phyloP scores from a whole-genome alignment of 2,888 invertebrate genomes.

The Deroplatys truncata region DNA sequence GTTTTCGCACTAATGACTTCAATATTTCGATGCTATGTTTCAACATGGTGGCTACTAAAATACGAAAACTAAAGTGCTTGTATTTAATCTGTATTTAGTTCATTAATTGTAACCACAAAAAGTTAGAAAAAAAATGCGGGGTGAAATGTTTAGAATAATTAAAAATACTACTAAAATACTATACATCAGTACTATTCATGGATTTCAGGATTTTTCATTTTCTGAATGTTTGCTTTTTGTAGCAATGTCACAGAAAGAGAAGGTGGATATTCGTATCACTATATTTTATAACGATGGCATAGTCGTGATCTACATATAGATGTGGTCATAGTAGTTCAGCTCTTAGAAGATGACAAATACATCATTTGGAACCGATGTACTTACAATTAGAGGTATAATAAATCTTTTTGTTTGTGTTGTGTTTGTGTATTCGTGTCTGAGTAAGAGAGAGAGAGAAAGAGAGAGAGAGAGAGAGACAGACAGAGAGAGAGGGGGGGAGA shows the following conservation, averaged over 20 bases:
- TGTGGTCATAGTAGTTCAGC: neutral
- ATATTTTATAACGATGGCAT: slow-evolving; percentile 60
- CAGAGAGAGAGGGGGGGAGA: too few species aligned
- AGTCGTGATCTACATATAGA: slow-evolving; percentile 60
- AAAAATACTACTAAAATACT: too few species aligned
- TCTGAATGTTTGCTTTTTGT: neutral
- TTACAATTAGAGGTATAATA: neutral
- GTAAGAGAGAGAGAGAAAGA: too few species aligned
- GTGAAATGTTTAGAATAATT: too few species aligned
- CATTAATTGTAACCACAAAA: too few species aligned
- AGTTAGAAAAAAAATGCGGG: too few species aligned
- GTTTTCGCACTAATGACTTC: neutral
- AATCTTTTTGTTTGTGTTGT: neutral
- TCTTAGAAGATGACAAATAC: too few species aligned
- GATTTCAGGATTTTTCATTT: neutral
- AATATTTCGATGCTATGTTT: neutral
- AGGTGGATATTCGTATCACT: slow-evolving; percentile 63
- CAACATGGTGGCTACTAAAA: neutral
- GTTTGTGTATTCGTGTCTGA: neutral
- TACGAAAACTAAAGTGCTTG: too few species aligned
- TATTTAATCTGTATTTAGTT: too few species aligned
- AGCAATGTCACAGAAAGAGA: slow-evolving; percentile 60
- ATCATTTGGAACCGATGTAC: neutral
- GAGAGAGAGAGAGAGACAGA: too few species aligned
- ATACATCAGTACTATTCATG: too few species aligned